These are phyloP conservation scores for Neodon shergylaensis DNA, from an alignment of 2,113 vertebrate species.

Conservation along the genomic window DNA sequence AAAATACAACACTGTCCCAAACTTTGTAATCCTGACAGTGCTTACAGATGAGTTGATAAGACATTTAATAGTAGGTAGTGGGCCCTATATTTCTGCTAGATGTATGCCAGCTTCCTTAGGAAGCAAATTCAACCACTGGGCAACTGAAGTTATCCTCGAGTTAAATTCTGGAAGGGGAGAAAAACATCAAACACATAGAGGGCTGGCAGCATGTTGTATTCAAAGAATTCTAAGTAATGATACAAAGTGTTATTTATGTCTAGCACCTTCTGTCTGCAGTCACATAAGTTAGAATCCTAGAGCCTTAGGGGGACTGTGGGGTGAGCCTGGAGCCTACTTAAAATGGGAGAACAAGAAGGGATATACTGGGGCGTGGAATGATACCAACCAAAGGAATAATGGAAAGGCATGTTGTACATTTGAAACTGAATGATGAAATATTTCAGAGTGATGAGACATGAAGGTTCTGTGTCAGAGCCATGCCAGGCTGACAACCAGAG, in stretches of 20 bases:
- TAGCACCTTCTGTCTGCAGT: not conserved
- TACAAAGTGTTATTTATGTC: not conserved
- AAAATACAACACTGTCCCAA: not conserved
- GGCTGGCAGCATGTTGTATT: not conserved
- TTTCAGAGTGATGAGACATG: not conserved
- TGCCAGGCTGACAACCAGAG: not conserved
- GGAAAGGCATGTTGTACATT: not conserved
- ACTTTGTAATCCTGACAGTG: not conserved
- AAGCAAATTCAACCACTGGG: not conserved
- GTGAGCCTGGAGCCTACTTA: not conserved
- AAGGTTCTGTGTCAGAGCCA: not conserved
- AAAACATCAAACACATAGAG: not conserved
- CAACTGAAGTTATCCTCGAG: not conserved
- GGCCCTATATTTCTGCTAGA: not conserved
- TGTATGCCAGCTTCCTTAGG: not conserved
- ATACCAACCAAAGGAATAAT: not conserved
- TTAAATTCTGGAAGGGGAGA: not conserved
- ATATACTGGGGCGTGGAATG: not conserved
- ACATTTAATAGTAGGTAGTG: not conserved
- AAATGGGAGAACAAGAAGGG: not conserved
- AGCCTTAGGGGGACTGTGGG: accelerated
- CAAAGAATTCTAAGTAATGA: not conserved
- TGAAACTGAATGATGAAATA: not conserved
- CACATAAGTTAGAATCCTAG: not conserved
- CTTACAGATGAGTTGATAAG: not conserved